Evolutionary conservation across 2,888 invertebrate species (phyloP).

Genomic region (Margaritifera margaritifera): DNA sequence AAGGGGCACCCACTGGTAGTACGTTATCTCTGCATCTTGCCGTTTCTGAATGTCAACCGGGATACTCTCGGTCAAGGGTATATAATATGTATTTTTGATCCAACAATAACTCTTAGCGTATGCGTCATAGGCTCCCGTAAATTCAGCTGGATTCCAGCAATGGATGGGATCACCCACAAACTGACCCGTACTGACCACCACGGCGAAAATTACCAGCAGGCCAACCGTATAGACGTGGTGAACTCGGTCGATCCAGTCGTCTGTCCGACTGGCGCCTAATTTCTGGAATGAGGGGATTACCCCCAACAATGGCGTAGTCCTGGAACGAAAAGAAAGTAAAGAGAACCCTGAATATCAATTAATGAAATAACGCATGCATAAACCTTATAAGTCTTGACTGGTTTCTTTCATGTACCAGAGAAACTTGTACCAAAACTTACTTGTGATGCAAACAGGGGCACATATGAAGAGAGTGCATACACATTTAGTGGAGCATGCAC

Average conservation of each 20-base stretch:
- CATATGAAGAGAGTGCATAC: too few species aligned
- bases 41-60: conserved; percentile 55
- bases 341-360: too few species aligned
- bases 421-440: too few species aligned
- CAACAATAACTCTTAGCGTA: conserved; percentile 66
- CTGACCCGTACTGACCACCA: conserved; percentile 62
- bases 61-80: conserved; percentile 63
- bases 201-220: conserved; percentile 62
- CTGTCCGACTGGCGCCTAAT: conserved; percentile 61
- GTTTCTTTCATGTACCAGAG: too few species aligned
- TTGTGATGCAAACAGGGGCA: too few species aligned
- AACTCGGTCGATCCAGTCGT: conserved; percentile 65
- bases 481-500: too few species aligned
- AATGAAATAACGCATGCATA: too few species aligned
- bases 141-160: conserved; percentile 65
- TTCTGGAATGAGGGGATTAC: conserved; percentile 60
- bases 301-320: conserved; percentile 49
- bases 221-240: conserved; percentile 64
- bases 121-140: conserved; percentile 60
- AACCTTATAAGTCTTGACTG: too few species aligned
- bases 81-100: conserved; percentile 67
- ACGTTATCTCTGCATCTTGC: conserved; percentile 62
- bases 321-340: conserved; percentile 6
- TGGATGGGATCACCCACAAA: conserved; percentile 67
- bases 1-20: conserved; percentile 67